Base-by-base conservation (phyloP, 2,113 vertebrate genomes). In the Phrynocephalus versicolor region DNA sequence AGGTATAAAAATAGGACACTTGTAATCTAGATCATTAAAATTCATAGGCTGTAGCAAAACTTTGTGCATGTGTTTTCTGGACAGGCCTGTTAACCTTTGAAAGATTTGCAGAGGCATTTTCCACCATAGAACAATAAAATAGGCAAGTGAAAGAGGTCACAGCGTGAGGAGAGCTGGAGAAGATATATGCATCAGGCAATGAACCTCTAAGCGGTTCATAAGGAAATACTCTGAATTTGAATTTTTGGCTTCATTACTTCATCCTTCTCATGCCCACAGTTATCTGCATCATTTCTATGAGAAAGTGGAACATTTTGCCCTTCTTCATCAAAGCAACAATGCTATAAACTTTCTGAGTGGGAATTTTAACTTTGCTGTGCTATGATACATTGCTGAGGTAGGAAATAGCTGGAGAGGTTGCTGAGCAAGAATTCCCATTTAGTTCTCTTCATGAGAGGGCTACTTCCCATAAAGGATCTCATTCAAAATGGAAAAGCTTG, bases 1-100 rank as follows among this genome's bases (percentile, higher is more conserved):
- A 0, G 6, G 75, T 74, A 70, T 94, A 94, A 95, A 94, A 95
- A 93, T 94, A 95, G 86, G 85, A 65, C 6, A 27, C 89, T 93
- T 91, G 81, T 93, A 92, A 93, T 86, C 87, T 83, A 78, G 83
- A 82, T 86, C 84, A 89, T 94, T 93, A 92, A 94, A 94, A 95
- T 95, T 93, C 93, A 91, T 85, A 21, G 88, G 33, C 85, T 89
- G 88, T 74, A 89, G 87, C 82, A n/a, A 0, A 62, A 79, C 81
- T 51, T 91, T 75, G 85, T 84, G 35, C 73, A 79, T 91, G 69
- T 37, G 41, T 87, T 94, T 86, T 94, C 82, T 84, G 93, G 90
- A 82, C 79, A 87, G 88, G 85, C 86, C 91, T 91, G 71, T 93
- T 95, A 94, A 92, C 87, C 92, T 95, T 90, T 91, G 88, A 88